Base-by-base conservation (phyloP, 2,113 vertebrate species). In the Laticauda laticaudata region DNA sequence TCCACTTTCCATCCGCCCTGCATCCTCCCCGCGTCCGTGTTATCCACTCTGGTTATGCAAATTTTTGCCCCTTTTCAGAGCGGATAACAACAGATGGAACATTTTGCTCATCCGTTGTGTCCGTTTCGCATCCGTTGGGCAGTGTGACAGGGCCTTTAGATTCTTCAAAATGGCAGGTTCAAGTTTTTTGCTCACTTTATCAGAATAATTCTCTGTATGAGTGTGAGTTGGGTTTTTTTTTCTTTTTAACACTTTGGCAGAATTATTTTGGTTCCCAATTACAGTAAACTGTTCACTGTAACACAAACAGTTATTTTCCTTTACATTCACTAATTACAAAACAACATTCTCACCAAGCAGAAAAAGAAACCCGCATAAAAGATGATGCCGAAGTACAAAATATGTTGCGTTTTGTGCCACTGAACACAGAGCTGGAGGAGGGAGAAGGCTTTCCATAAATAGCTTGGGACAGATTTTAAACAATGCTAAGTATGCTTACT, bases 381-480 rank as follows among this genome's bases (percentile, higher is more conserved):
- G 3, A 87, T 1, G 81, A 26, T 89, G 4, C 5, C 89, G 88
- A 94, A 93, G 1, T 48, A 12, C 4, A 10, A 88, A 94, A 92
- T 6, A 81, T 91, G 69, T 39, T 56, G 24, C 48, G 0, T 75
- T 95, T 21, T 91, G 75, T 64, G 8, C 93, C n/a, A 51, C 56
- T 92, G 5, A 92, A 94, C 92, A 86, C 20, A 90, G 7, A 92
- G 2, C 89, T 1, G 26, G 59, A 51, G 26, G 7, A 0, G 23
- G 0, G 53, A 1, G 39, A 20, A 51, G 51, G 55, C 1, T 43
- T 9, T 8, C 56, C 55, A 14, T 21, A 0, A 91, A 45, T 24
- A 29, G 51, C 92, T 92, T 87, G 61, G 39, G 91, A 61, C 69
- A 86, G 26, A 87, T 91, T 94, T 96, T 95, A 94, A 95, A 39